Evolutionary conservation across 2,113 vertebrate genomes (phyloP).

Genomic region (Serinus canaria): DNA sequence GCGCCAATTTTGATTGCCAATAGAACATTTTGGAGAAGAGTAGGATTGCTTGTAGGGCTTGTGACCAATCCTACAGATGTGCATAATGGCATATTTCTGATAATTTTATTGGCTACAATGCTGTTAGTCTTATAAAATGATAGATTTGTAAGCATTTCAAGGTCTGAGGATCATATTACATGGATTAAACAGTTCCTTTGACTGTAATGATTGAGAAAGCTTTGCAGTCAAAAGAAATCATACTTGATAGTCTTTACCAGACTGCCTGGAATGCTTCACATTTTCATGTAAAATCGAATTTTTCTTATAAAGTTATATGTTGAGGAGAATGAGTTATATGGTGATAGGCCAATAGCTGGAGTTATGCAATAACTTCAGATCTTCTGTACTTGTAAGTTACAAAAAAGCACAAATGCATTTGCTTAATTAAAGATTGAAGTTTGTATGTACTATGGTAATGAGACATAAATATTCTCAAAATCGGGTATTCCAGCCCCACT

Average conservation of each 20-base stretch:
- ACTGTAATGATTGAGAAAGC: not conserved
- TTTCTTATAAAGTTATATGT: not conserved
- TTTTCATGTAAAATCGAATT: not conserved
- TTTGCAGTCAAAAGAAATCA: not conserved
- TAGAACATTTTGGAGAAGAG: not conserved
- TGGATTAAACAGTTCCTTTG: not conserved
- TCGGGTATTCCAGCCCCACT: not conserved
- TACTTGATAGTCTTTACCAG: not conserved
- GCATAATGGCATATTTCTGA: not conserved
- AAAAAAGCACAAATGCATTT: not conserved
- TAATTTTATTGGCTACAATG: not conserved
- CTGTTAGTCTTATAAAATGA: not conserved
- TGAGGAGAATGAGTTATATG: not conserved
- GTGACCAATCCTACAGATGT: not conserved
- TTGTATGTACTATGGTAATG: not conserved
- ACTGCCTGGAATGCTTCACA: not conserved
- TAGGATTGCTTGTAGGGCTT: not conserved
- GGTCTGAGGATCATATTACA: not conserved
- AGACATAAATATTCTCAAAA: not conserved
- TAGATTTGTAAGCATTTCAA: not conserved
- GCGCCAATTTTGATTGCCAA: not conserved
- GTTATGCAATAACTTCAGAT: not conserved
- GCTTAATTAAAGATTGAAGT: not conserved
- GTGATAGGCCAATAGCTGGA: not conserved
- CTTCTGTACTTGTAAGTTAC: not conserved